phyloP scores from a whole-genome alignment of 2,113 vertebrate species.

The Ardeotis arabs region DNA sequence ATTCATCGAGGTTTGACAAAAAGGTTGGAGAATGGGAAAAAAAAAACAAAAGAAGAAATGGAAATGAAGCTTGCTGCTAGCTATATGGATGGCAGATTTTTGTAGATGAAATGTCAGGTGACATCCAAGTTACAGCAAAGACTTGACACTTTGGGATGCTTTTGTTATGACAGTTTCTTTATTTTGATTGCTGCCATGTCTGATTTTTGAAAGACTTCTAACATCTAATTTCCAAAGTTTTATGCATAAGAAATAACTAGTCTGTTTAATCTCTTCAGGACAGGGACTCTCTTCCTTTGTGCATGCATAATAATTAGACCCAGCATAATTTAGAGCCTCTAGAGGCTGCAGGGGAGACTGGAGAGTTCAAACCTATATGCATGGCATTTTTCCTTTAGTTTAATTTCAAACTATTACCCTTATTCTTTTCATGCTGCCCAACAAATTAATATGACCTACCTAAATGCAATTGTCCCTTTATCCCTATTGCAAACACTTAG shows the following conservation, averaged over 20 bases:
- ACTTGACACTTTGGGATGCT: background rate
- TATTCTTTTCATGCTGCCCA: background rate
- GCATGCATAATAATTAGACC: too few species aligned
- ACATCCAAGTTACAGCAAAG: background rate
- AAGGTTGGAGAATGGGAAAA: background rate
- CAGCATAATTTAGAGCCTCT: background rate
- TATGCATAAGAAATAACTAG: background rate
- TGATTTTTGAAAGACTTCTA: background rate
- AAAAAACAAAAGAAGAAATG: background rate
- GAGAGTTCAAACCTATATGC: background rate
- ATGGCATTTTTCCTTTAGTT: background rate
- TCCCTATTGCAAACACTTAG: background rate
- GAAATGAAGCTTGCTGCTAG: background rate
- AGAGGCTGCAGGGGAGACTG: background rate
- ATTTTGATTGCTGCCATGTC: background rate
- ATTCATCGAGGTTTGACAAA: background rate
- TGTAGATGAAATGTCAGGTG: background rate
- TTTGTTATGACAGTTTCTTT: background rate
- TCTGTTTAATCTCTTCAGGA: background rate
- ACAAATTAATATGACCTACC: background rate
- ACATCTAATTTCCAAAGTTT: background rate
- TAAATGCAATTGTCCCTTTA: background rate
- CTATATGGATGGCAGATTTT: background rate
- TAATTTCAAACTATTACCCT: background rate
- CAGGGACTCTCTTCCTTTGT: background rate